These are phyloP conservation scores for Pristionchus mayeri DNA, from an alignment of 2,888 invertebrate genomes.

Conservation along the genomic window DNA sequence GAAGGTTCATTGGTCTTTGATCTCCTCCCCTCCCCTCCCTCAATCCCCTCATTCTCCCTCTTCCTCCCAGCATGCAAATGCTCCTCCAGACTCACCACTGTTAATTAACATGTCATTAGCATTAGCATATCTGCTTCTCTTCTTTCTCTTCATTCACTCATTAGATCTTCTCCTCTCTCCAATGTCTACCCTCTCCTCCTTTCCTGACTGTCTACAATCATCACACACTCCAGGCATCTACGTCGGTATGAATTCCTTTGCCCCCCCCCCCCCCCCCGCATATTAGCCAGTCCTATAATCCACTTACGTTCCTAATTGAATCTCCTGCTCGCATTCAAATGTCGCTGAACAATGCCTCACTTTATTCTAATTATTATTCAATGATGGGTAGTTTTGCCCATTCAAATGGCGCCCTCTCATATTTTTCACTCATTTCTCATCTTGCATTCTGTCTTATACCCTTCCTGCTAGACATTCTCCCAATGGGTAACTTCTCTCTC, in stretches of 20 bases:
- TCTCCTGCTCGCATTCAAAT: neutral
- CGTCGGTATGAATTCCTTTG: neutral
- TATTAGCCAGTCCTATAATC: neutral
- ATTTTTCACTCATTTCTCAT: too few species aligned
- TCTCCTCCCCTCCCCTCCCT: neutral
- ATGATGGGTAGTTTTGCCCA: neutral
- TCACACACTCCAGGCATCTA: neutral
- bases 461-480: neutral
- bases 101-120: neutral
- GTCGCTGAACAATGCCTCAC: neutral
- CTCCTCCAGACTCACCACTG: neutral
- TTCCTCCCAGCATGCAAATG: neutral
- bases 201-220: conserved; percentile 1
- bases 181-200: neutral
- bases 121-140: neutral
- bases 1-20: neutral
- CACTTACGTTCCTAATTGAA: neutral
- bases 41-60: neutral
- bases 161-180: neutral
- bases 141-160: neutral
- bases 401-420: neutral
- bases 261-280: neutral
- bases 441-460: neutral
- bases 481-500: neutral
- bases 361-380: neutral